Percentiles rank a stretch among this genome's conserved stretches.
These are phyloP conservation scores for Sinonovacula constricta DNA, from an alignment of 1,140 invertebrate species.

Conservation along the genomic window DNA sequence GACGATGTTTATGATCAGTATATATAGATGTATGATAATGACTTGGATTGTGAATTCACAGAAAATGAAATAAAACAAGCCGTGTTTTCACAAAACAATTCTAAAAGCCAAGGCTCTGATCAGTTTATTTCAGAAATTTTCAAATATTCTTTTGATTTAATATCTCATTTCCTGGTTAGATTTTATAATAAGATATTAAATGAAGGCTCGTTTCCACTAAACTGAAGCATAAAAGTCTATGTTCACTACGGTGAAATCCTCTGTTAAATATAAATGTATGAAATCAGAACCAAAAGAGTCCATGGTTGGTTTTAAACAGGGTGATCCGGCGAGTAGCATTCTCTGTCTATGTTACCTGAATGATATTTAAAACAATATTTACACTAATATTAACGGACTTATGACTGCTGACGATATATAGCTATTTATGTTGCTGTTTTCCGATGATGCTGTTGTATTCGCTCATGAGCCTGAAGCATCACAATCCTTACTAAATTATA, in stretches of 20 bases:
- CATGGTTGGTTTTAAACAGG: conserved; percentile 6
- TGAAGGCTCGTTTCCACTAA: neutral
- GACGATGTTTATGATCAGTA: neutral
- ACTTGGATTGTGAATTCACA: neutral
- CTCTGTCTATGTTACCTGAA: conserved; percentile 1
- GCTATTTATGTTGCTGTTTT: neutral
- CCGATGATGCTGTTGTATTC: conserved; percentile 2
- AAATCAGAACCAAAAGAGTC: neutral
- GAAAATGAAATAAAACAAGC: conserved; percentile 1
- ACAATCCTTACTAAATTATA: neutral
- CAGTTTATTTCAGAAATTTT: neutral
- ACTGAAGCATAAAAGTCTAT: neutral
- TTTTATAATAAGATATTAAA: neutral
- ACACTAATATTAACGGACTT: conserved; percentile 1
- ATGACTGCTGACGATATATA: neutral
- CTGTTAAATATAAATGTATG: conserved; percentile 5
- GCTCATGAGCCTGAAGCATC: neutral
- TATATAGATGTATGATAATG: neutral
- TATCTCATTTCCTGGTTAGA: neutral
- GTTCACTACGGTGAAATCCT: neutral
- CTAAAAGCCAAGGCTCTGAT: neutral
- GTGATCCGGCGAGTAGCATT: neutral
- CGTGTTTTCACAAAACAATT: neutral
- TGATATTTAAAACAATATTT: neutral
- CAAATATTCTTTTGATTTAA: neutral